A percentile compares a stretch with the other conserved stretches of the same genome.
phyloP scores from a whole-genome alignment of 1,140 invertebrate species.

The Eciton burchellii region DNA sequence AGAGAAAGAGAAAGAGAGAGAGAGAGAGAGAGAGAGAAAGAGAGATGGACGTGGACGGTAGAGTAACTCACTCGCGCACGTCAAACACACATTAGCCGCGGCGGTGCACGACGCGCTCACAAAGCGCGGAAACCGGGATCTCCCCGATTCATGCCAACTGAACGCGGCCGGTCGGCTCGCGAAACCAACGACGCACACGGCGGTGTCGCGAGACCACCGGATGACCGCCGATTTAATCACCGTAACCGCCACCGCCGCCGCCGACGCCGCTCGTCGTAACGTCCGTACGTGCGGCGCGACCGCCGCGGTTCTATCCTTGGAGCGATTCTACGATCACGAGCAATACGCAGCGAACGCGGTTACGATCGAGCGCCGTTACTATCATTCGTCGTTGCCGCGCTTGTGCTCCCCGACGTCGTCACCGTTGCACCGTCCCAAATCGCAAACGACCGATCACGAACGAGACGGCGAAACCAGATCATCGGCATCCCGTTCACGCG shows the following conservation, averaged over 20 bases:
- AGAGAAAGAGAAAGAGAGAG: too few species aligned
- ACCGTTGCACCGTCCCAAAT: neutral
- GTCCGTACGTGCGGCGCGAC: conserved; percentile 19
- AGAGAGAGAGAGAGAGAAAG: too few species aligned
- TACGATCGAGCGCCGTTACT: neutral
- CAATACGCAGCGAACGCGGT: neutral
- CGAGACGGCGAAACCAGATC: conserved; percentile 65
- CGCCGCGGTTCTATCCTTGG: neutral
- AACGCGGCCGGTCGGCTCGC: neutral
- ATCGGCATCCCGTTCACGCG: conserved; percentile 76
- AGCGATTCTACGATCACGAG: neutral
- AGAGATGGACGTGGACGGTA: conserved; percentile 53
- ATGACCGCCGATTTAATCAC: conserved; percentile 37
- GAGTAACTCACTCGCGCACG: conserved; percentile 64
- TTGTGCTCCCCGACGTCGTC: too few species aligned
- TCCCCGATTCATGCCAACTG: conserved; percentile 50
- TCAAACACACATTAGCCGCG: conserved; percentile 59
- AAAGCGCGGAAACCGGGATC: conserved; percentile 27
- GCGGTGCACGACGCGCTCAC: conserved; percentile 29
- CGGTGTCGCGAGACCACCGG: neutral
- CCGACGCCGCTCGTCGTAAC: neutral
- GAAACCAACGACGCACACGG: neutral
- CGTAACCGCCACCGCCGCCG: neutral
- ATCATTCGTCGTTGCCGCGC: neutral
- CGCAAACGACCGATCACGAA: conserved; percentile 52